phyloP scores from a whole-genome alignment of 2,797 vertebrate genomes.

The Dryobates pubescens region DNA sequence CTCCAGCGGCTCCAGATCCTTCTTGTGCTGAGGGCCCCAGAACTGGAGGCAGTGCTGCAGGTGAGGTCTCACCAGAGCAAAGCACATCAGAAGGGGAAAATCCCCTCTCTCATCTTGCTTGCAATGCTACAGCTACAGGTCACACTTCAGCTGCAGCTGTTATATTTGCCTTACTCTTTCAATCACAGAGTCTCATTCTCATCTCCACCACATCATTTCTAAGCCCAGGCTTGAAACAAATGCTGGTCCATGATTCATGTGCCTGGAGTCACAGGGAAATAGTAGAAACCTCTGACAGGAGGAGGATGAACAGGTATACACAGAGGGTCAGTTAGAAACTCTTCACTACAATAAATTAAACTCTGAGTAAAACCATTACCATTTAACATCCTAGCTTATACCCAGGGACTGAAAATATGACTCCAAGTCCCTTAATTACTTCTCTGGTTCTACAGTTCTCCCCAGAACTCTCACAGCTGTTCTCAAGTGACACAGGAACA shows the following conservation, averaged over 20 bases:
- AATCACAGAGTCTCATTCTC: background rate
- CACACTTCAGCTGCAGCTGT: background rate
- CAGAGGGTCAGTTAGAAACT: background rate
- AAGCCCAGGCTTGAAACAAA: background rate
- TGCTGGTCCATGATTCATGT: background rate
- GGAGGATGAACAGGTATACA: background rate
- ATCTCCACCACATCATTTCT: background rate
- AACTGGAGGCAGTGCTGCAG: too few relatives aligned
- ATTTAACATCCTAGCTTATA: background rate
- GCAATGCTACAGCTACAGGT: background rate
- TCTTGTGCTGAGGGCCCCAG: too few relatives aligned
- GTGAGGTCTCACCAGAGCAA: too few relatives aligned
- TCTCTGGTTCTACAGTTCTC: background rate
- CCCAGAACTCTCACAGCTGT: background rate
- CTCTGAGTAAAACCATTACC: background rate
- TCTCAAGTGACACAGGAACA: background rate
- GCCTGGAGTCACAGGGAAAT: background rate
- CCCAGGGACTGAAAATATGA: background rate
- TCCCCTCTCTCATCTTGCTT: too few relatives aligned
- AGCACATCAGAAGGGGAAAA: too few relatives aligned
- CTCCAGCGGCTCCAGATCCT: too few relatives aligned
- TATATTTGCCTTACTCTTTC: background rate
- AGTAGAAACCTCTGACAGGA: background rate
- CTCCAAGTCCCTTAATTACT: background rate
- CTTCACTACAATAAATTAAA: background rate